A percentile compares a stretch with the other conserved stretches of the same genome.
Evolutionary conservation across 2,113 vertebrate genomes (phyloP).

Genomic region (Corythaixoides concolor): DNA sequence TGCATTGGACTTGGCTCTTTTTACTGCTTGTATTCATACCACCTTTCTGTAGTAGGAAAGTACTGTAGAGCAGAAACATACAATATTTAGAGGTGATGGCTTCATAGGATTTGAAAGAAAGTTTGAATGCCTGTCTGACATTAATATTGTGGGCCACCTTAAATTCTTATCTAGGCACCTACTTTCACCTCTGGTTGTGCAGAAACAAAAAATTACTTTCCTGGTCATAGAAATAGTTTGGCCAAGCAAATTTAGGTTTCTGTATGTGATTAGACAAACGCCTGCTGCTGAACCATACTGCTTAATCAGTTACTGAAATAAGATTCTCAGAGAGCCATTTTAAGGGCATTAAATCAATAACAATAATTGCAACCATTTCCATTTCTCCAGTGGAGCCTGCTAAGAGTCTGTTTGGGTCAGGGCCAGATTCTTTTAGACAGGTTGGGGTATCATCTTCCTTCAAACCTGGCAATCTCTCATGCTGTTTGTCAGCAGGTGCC

Average conservation of each 20-base stretch:
- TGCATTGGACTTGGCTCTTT: accelerated
- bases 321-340: conserved; percentile 29
- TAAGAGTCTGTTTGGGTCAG: conserved; percentile 35
- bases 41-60: background rate
- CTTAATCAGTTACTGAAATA: conserved; percentile 51
- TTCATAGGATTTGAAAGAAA: background rate
- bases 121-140: background rate
- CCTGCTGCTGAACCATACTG: conserved; percentile 11
- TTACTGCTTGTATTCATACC: background rate
- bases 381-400: conserved; percentile 24
- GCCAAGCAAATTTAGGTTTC: background rate
- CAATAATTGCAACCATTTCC: conserved; percentile 44
- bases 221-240: background rate
- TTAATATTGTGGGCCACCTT: background rate
- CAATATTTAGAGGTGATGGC: background rate
- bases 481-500: conserved; percentile 43
- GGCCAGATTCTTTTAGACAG: conserved; percentile 34
- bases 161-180: background rate
- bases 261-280: background rate
- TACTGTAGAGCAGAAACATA: background rate
- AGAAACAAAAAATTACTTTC: background rate
- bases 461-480: background rate
- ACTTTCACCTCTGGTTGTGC: background rate
- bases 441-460: conserved; percentile 36
- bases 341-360: conserved; percentile 60